These are phyloP conservation scores for Drosophila sordidula DNA, from an alignment of 2,888 invertebrate species.

Conservation along the genomic window DNA sequence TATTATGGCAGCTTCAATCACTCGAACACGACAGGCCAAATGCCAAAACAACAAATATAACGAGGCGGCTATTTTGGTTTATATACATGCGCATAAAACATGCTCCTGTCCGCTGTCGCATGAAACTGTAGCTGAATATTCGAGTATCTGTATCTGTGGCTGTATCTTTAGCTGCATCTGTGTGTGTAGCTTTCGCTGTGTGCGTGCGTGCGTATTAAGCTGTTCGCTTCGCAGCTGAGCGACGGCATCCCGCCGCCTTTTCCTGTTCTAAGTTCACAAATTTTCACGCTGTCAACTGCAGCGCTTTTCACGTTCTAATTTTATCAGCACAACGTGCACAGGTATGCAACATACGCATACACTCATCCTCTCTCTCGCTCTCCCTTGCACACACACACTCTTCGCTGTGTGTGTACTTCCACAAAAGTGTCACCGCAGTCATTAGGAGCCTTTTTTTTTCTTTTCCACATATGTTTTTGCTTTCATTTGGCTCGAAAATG, in stretches of 20 bases:
- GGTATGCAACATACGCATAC: conserved; percentile 56
- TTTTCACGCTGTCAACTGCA: conserved; percentile 79
- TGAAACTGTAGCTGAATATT: conserved; percentile 27
- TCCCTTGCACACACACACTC: background rate
- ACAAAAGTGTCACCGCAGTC: conserved; percentile 80
- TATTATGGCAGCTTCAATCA: conserved; percentile 66
- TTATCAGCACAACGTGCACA: conserved; percentile 65
- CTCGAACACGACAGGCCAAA: conserved; percentile 53
- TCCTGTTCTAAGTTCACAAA: conserved; percentile 80
- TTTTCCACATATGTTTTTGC: conserved; percentile 58
- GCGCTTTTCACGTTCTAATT: conserved; percentile 74
- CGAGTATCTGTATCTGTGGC: conserved; percentile 9
- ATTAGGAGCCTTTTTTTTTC: conserved; percentile 62
- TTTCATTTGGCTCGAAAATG: conserved; percentile 54
- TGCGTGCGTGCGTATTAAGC: conserved; percentile 35
- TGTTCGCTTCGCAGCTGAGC: conserved; percentile 39
- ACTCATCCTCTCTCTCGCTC: conserved; percentile 1
- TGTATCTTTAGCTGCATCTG: conserved; percentile 5
- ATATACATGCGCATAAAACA: background rate
- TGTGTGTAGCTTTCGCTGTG: background rate
- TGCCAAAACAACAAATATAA: conserved; percentile 46
- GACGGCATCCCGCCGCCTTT: conserved; percentile 71
- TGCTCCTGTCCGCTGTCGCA: background rate
- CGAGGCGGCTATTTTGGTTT: conserved; percentile 48
- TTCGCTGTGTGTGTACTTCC: conserved; percentile 47